Base-by-base conservation (phyloP, 2,113 vertebrate species). In the Ondatra zibethicus region DNA sequence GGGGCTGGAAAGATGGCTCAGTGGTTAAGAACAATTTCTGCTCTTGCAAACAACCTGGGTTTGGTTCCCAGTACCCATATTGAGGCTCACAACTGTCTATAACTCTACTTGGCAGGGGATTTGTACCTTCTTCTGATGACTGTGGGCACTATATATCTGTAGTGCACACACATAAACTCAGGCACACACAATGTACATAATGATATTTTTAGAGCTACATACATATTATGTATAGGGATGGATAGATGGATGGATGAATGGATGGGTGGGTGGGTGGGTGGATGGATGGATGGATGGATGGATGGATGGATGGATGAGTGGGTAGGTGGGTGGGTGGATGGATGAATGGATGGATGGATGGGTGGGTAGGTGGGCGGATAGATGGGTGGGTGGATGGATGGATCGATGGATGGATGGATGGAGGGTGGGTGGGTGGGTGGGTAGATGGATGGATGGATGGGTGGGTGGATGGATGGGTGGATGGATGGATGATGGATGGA, bases 301-400 rank as follows among this genome's bases (percentile, higher is more conserved):
- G 14, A 58, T 58, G 55, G 55, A 58, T 58, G 55, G 55, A 19
- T 58, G 17, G 17, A 19, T 58, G 55, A 19, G 19, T 58, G 17
- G 17, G 5, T 19, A 3, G 16, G 1, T 58, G 61, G 61, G 1
- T 63, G 61, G 61, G 8, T 63, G 23, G 23, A 9, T 63, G 61
- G 61, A 8, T 63, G 61, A 19, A 12, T 55, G 13, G 52, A 55
- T 55, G 52, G 52, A 13, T 55, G 52, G 52, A 13, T 55, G 52
- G 52, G 16, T 55, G n/a, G n/a, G 52, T 11, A 13, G 55, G 17
- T 58, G 55, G 52, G 13, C 13, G 52, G 61, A 4, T 61, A 4
- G 61, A 29, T 65, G 25, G 63, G 0, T 27, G 25, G 25, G 1
- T 65, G 25, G 25, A 0, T 27, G 63, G 63, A 1, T 65, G 2